Conservation (phyloP, 2,113 vertebrate genomes). For the Nymphicus hollandicus region DNA sequence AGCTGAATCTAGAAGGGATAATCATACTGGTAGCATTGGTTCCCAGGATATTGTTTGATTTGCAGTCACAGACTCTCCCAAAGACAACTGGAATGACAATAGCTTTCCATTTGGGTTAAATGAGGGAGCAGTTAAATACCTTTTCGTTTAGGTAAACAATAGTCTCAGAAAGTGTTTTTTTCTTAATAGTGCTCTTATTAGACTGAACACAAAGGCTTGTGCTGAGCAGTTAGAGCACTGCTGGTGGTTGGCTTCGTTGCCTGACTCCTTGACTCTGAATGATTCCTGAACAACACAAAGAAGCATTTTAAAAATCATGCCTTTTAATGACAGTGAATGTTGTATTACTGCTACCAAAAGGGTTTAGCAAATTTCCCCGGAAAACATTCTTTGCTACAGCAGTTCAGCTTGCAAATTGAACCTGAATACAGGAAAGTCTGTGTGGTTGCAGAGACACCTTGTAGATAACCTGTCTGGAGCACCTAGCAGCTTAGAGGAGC, state of each 20-base stretch:
- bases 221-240: not conserved
- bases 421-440: not conserved
- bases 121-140: not conserved
- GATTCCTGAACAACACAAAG: not conserved
- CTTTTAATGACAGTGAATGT: not conserved
- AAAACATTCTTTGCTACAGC: not conserved
- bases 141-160: not conserved
- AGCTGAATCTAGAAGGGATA: not conserved
- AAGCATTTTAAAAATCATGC: not conserved
- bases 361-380: not conserved
- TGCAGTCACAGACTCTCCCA: not conserved
- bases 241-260: not conserved
- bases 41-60: not conserved
- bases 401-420: not conserved
- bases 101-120: not conserved
- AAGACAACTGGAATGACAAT: not conserved
- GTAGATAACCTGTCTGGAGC: not conserved
- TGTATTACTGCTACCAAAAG: not conserved
- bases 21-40: not conserved
- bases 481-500: not conserved
- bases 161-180: not conserved
- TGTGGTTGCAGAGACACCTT: not conserved
- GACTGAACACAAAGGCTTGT: not conserved
- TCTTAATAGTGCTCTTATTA: not conserved
- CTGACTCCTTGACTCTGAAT: not conserved